phyloP scores from a whole-genome alignment of 2,113 vertebrate species.

The Sturnira hondurensis region DNA sequence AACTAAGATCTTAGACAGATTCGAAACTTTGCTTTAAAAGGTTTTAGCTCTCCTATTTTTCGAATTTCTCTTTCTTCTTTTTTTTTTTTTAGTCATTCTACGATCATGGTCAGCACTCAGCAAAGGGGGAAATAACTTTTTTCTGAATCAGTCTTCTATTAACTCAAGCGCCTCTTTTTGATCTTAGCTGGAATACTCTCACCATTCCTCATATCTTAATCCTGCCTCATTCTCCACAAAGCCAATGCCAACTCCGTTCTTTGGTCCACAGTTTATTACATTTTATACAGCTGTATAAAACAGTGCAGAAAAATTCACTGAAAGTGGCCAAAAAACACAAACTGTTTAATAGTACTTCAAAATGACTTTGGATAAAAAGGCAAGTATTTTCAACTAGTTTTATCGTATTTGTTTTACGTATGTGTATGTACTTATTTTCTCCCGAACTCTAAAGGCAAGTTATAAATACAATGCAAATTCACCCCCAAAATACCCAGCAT shows the following conservation, averaged over 20 bases:
- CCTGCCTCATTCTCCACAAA: background rate
- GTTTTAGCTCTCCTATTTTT: slow-evolving; percentile 2
- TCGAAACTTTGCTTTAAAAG: background rate
- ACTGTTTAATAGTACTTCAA: background rate
- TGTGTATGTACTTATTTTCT: slow-evolving; percentile 3
- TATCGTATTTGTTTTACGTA: background rate
- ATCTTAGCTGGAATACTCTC: background rate
- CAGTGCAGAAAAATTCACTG: background rate
- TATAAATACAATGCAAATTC: slow-evolving; percentile 7
- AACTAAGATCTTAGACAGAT: background rate
- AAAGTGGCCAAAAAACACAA: slow-evolving; percentile 13
- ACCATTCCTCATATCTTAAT: background rate
- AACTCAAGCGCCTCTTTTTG: background rate
- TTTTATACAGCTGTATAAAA: slow-evolving; percentile 17
- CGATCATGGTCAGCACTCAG: background rate
- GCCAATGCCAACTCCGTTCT: background rate
- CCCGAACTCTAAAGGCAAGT: background rate
- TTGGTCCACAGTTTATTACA: background rate
- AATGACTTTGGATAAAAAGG: background rate
- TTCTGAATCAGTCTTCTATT: slow-evolving; percentile 12
- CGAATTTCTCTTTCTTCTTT: background rate
- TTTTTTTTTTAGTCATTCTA: background rate
- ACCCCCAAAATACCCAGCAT: background rate
- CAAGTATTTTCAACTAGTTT: slow-evolving; percentile 10
- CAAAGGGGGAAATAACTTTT: background rate